A percentile compares a stretch with the other conserved stretches of the same genome.
Conservation (phyloP, 2,888 invertebrate genomes). For the Xylocampa areola region DNA sequence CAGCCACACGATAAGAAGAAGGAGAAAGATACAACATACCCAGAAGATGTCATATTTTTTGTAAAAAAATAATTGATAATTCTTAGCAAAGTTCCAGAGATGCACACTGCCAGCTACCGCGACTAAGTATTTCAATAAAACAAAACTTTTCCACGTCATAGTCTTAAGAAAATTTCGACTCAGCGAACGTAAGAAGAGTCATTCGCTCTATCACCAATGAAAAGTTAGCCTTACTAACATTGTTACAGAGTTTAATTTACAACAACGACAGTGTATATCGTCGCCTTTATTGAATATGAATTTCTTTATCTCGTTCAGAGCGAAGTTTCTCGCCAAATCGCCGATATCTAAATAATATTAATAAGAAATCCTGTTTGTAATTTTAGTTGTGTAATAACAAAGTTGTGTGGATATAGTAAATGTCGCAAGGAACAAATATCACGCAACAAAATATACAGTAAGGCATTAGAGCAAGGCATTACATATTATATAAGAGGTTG, state of each 20-base stretch:
- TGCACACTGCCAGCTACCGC: conserved; percentile 24
- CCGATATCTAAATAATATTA: conserved; percentile 50
- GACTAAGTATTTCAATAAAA: conserved; percentile 51
- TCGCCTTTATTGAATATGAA: conserved; percentile 46
- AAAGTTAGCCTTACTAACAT: conserved; percentile 15
- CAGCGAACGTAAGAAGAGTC: conserved; percentile 11
- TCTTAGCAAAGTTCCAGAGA: too few relatives aligned
- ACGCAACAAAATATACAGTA: conserved; percentile 16
- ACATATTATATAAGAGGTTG: background rate
- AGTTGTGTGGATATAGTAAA: conserved; percentile 12
- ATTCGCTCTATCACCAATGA: background rate
- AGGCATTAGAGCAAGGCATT: background rate
- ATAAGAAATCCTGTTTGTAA: conserved; percentile 52
- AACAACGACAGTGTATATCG: conserved; percentile 7
- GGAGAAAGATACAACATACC: too few relatives aligned
- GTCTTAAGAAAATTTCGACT: conserved; percentile 25
- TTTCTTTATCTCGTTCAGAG: conserved; percentile 41
- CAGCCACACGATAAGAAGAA: too few relatives aligned
- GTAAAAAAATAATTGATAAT: too few relatives aligned
- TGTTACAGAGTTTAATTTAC: conserved; percentile 22
- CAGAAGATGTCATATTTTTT: too few relatives aligned
- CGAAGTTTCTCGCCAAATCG: conserved; percentile 41
- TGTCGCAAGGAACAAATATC: conserved; percentile 14
- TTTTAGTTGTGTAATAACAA: conserved; percentile 29
- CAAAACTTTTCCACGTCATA: conserved; percentile 34